A percentile compares a stretch with the other conserved stretches of the same genome.
Conservation (phyloP, 2,797 vertebrate species). For the Diplodus sargus region DNA sequence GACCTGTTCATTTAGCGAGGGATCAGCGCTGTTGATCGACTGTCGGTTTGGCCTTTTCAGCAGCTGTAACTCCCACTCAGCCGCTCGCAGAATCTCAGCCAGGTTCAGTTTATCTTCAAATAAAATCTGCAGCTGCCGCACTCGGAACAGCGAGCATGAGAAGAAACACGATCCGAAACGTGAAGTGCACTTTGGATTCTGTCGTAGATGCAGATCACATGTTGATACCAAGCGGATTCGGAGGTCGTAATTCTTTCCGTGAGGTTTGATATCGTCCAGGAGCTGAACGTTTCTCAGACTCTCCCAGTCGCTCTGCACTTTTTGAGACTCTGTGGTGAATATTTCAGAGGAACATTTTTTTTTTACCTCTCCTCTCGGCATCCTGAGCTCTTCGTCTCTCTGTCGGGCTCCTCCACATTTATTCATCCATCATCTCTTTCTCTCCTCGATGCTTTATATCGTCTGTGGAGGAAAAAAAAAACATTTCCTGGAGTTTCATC, state of each 20-base stretch:
- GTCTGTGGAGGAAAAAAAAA: not conserved
- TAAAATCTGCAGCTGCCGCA: not conserved
- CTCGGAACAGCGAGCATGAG: not conserved
- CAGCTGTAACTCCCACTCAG: not conserved
- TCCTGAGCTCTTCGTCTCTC: not conserved
- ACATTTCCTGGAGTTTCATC: slow-evolving; percentile 47
- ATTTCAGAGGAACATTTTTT: not conserved
- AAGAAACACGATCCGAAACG: not conserved
- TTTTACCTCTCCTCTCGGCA: slow-evolving; percentile 9
- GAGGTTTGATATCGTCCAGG: not conserved
- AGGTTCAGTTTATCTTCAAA: not conserved
- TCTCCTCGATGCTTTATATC: not conserved
- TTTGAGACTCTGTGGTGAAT: slow-evolving; percentile 14
- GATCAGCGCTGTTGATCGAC: not conserved
- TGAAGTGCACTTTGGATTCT: not conserved
- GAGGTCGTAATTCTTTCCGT: not conserved
- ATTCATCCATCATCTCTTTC: slow-evolving; percentile 10
- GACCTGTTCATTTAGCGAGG: slow-evolving; percentile 18
- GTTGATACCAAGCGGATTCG: not conserved
- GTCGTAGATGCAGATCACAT: not conserved
- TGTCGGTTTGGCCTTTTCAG: slow-evolving; percentile 6
- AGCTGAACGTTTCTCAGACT: not conserved
- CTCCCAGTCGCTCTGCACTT: not conserved
- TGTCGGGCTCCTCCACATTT: slow-evolving; percentile 9
- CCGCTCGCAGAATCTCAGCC: not conserved